Evolutionary conservation across 2,888 invertebrate species (phyloP).

Genomic region (Leptinotarsa juncta): DNA sequence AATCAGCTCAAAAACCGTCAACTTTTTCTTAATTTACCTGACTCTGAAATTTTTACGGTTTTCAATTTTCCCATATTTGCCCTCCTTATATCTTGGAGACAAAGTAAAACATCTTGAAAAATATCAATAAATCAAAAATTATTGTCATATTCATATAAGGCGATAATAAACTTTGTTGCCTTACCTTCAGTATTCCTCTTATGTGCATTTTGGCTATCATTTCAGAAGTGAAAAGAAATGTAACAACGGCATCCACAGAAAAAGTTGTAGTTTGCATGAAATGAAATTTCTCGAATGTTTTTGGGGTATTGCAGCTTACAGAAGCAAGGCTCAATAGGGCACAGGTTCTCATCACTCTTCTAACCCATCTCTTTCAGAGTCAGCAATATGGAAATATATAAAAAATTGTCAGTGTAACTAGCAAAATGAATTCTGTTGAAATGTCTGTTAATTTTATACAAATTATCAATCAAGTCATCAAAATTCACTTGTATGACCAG

Average conservation of each 20-base stretch:
- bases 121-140: too few species aligned
- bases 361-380: slow-evolving; percentile 81
- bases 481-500: too few species aligned
- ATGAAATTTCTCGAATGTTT: slow-evolving; percentile 92
- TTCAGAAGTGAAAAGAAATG: slow-evolving; percentile 95
- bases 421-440: too few species aligned
- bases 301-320: slow-evolving; percentile 97
- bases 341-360: slow-evolving; percentile 87
- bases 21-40: too few species aligned
- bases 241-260: slow-evolving; percentile 88
- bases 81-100: too few species aligned
- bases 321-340: slow-evolving; percentile 94
- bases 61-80: too few species aligned
- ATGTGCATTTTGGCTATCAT: slow-evolving; percentile 99
- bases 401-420: background rate
- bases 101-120: too few species aligned
- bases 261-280: slow-evolving; percentile 91
- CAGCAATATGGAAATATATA: slow-evolving; percentile 21
- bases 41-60: too few species aligned
- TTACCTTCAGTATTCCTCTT: slow-evolving; percentile 87
- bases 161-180: background rate
- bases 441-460: too few species aligned
- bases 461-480: too few species aligned
- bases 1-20: too few species aligned
- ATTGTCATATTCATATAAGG: too few species aligned